Evolutionary conservation across 2,888 invertebrate species (phyloP), one percentile per base, ranked within the genome.

Genomic region (Steinernema carpocapsae): DNA sequence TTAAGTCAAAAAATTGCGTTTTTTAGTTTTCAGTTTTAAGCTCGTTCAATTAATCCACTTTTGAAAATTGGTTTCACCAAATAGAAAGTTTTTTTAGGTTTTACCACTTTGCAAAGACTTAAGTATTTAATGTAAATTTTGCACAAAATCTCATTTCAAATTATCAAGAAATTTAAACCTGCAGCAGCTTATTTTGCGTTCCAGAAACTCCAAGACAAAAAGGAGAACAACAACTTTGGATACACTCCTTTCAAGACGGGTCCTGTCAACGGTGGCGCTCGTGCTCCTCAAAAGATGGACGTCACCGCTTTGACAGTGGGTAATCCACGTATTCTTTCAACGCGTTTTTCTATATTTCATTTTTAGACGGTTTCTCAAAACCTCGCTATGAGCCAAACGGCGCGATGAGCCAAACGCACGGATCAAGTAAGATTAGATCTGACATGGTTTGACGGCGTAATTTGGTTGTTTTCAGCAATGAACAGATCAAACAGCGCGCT

Each of bases 361-460:
- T 43, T 14, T 14, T 43, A 64, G 64, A 64, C 37, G 64, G 64
- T 14, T 64, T 64, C 64, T 64, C 64, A 14, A 64, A 64, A 64
- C 64, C 64, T 29, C 24, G 29, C 24, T 64, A 29, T n/a, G 64
- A 64, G 64, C 64, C 64, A n/a, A 64, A 64, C 64, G 64, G 64
- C 6, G 64, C 64, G 32, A 64, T 64, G 26, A 64, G 37, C 64
- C 17, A 6, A 14, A 4, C 17, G 1, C 24, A 64, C 29, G 29
- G 29, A n/a, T 64, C 64, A 32, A 29, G 64, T 64, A 26, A 64
- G 64, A 64, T 64, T 64, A 37, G 64, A 64, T 64, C 64, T 52
- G 52, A 52, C 52, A 52, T 22, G 24, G 52, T 64, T 64, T 29
- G 37, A 26, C 22, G 26, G 17, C 17, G 29, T 29, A n/a, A 32